Base-by-base conservation (phyloP, 2,113 vertebrate species). In the Phyllostomus discolor region DNA sequence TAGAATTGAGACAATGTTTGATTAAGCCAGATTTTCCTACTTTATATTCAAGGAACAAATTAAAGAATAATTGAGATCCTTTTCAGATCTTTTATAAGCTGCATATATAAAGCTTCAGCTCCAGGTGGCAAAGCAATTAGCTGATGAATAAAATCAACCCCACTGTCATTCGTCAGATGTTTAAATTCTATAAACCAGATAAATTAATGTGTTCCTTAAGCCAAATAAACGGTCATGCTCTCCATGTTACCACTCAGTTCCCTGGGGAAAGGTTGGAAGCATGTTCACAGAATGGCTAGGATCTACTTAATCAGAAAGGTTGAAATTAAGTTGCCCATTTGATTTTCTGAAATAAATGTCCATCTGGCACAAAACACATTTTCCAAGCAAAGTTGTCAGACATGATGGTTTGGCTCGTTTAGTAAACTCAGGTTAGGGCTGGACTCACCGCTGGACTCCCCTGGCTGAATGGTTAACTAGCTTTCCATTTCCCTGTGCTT, bases 71-170 rank as follows among this genome's bases (percentile, higher is more conserved):
- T 99, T 98, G 98, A 99, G 99, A 99, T 98, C 98, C 98, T 99
- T 99, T 99, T 98, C 99, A 98, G 98, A 99, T 99, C 99, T 99
- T 99, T 99, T 98, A 98, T 98, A 99, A 99, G 99, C 99, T 99
- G 99, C 99, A 99, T 99, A 99, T 99, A 99, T 99, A 99, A 99
- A 99, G 98, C 98, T 98, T 98, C 97, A 96, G 98, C 99, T 99
- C 99, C 99, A 98, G 98, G 99, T 98, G 99, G 99, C 98, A 99
- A 99, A 99, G 99, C 99, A 99, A 99, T 99, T 99, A 99, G 99
- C 98, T 98, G 99, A 99, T 99, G 99, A 99, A 99, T 99, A 99
- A 99, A 99, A 99, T 99, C 99, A 99, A 99, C 98, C 98, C 97
- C 98, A 98, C 98, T 98, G 99, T 98, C 99, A 99, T 99, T 99